These are phyloP conservation scores for Nemurella pictetii DNA, from an alignment of 2,888 invertebrate species.

Conservation along the genomic window DNA sequence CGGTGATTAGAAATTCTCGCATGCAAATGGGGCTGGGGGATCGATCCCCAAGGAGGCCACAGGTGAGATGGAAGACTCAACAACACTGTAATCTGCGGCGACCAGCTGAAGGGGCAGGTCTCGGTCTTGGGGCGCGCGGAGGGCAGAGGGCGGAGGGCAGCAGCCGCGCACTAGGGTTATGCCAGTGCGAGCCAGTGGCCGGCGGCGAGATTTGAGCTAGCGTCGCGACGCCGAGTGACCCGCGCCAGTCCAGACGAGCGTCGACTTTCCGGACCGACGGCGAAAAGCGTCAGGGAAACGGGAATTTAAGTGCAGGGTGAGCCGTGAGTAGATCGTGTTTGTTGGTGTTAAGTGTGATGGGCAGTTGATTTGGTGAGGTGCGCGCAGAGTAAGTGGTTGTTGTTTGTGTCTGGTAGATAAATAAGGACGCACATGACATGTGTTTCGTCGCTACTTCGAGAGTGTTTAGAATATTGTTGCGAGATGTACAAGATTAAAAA, in stretches of 20 bases:
- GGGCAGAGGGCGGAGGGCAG: background rate
- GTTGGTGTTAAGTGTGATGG: background rate
- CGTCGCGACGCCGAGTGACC: background rate
- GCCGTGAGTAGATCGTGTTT: background rate
- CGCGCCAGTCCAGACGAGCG: background rate
- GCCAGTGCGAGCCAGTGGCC: background rate
- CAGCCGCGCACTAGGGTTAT: background rate
- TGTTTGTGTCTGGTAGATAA: background rate
- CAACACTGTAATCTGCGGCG: background rate
- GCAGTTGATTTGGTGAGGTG: background rate
- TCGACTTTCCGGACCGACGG: background rate
- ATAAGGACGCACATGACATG: background rate
- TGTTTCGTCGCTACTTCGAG: background rate
- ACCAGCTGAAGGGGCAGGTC: background rate
- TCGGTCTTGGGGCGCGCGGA: background rate
- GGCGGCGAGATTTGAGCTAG: background rate
- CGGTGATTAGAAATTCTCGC: background rate
- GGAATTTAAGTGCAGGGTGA: background rate
- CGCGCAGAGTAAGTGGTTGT: background rate
- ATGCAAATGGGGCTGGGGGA: slow-evolving; percentile 22
- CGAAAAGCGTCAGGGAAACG: background rate
- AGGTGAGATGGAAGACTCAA: slow-evolving; percentile 14
- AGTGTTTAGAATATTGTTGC: background rate
- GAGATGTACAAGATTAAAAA: no score
- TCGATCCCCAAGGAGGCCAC: slow-evolving; percentile 20